phyloP scores from a whole-genome alignment of 2,797 vertebrate genomes.

The Ptychobarbus kaznakovi region DNA sequence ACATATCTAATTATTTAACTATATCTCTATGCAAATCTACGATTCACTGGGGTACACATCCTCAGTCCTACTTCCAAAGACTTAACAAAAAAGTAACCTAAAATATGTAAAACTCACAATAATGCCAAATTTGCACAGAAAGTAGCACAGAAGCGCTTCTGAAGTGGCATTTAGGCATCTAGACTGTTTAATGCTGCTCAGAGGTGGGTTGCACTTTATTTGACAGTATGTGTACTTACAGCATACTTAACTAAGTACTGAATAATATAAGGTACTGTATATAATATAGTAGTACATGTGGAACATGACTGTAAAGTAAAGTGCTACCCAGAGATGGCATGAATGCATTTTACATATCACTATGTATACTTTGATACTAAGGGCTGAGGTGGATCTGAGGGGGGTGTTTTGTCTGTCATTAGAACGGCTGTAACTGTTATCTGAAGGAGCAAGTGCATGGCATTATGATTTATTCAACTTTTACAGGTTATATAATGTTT shows the following conservation, averaged over 20 bases:
- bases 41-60: background rate
- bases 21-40: conserved; percentile 21
- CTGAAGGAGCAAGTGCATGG: too few species aligned
- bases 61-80: background rate
- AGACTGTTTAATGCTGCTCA: background rate
- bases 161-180: background rate
- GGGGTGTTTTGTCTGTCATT: too few species aligned
- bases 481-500: too few species aligned
- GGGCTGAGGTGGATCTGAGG: background rate
- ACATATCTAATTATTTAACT: background rate
- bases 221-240: background rate
- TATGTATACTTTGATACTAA: background rate
- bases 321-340: background rate
- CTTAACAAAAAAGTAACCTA: conserved; percentile 16
- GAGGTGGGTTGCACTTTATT: background rate
- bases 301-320: background rate
- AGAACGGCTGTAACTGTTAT: too few species aligned
- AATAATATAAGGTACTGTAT: background rate
- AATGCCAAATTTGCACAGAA: background rate
- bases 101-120: background rate
- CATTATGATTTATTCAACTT: too few species aligned
- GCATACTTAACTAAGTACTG: background rate
- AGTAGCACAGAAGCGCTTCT: background rate
- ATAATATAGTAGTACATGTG: background rate
- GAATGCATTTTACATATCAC: background rate